Conservation (phyloP, 2,113 vertebrate species). For the Crotalus helleri region DNA sequence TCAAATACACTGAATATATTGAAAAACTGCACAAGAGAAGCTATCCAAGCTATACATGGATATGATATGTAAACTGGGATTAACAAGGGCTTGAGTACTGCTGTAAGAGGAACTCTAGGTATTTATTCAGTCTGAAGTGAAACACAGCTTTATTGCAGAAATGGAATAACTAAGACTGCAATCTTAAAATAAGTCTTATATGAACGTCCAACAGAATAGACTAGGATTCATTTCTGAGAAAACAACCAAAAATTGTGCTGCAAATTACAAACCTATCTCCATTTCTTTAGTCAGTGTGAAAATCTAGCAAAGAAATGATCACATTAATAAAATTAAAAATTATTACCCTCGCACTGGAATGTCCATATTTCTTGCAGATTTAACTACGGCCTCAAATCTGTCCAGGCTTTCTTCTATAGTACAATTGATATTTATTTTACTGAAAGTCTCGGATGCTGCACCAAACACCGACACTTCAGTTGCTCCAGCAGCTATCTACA, state of each 20-base stretch:
- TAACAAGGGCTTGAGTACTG: not conserved
- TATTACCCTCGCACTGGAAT: conserved; percentile 89
- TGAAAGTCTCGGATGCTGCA: conserved; percentile 90
- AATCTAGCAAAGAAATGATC: not conserved
- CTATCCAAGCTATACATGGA: not conserved
- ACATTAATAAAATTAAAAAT: conserved; percentile 51
- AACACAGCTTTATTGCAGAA: not conserved
- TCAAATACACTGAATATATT: not conserved
- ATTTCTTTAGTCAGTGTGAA: accelerated
- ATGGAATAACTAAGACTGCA: not conserved
- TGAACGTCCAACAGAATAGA: not conserved
- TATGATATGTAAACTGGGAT: not conserved
- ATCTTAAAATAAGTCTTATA: not conserved
- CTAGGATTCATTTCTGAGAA: not conserved
- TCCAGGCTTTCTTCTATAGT: conserved; percentile 91
- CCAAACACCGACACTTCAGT: conserved; percentile 91
- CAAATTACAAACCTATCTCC: not conserved
- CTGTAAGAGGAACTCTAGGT: not conserved
- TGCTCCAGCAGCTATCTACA: conserved; percentile 87
- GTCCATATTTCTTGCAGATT: conserved; percentile 75
- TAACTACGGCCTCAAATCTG: conserved; percentile 84
- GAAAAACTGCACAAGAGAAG: not conserved
- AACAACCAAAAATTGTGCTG: not conserved
- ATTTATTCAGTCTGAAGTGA: not conserved
- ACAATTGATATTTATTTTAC: conserved; percentile 90